Conservation (phyloP, 1,140 invertebrate genomes). For the Penaeus japonicus region DNA sequence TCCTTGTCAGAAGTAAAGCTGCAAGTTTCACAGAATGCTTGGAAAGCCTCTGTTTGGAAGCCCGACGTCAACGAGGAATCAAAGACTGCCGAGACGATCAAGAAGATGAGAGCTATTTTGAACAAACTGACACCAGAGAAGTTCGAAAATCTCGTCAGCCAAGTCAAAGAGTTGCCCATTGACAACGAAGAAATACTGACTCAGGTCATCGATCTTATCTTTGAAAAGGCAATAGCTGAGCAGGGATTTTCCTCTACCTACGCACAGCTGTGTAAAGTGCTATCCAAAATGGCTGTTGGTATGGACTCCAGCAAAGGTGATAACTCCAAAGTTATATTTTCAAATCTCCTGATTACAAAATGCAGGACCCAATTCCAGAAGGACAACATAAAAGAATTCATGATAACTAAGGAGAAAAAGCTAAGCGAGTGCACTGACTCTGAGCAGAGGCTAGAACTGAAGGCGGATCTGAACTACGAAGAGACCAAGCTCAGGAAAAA, state of each 20-base stretch:
- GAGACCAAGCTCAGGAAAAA: slow-evolving; percentile 76
- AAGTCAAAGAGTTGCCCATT: slow-evolving; percentile 80
- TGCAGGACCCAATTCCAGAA: slow-evolving; percentile 90
- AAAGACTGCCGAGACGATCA: slow-evolving; percentile 70
- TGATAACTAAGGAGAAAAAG: slow-evolving; percentile 70
- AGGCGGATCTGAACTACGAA: slow-evolving; percentile 71
- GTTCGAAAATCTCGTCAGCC: slow-evolving; percentile 80
- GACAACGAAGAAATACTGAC: slow-evolving; percentile 80
- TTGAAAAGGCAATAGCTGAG: slow-evolving; percentile 95
- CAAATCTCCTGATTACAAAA: slow-evolving; percentile 79
- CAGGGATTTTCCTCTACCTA: slow-evolving; percentile 91
- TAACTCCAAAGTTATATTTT: slow-evolving; percentile 74
- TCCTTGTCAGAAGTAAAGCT: no score
- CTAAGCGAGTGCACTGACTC: slow-evolving; percentile 68
- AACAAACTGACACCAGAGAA: slow-evolving; percentile 96
- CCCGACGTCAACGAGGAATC: no score
- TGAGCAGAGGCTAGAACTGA: slow-evolving; percentile 63
- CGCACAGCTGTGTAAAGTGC: slow-evolving; percentile 75
- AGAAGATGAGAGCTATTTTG: slow-evolving; percentile 84
- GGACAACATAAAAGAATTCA: slow-evolving; percentile 72
- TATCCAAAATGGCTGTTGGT: slow-evolving; percentile 61
- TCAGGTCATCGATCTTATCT: slow-evolving; percentile 88
- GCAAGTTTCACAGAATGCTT: no score
- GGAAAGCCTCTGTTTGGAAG: no score
- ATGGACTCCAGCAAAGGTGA: slow-evolving; percentile 53